A percentile compares a stretch with the other conserved stretches of the same genome.
phyloP scores from a whole-genome alignment of 2,888 invertebrate species.

The Microplitis manilae region DNA sequence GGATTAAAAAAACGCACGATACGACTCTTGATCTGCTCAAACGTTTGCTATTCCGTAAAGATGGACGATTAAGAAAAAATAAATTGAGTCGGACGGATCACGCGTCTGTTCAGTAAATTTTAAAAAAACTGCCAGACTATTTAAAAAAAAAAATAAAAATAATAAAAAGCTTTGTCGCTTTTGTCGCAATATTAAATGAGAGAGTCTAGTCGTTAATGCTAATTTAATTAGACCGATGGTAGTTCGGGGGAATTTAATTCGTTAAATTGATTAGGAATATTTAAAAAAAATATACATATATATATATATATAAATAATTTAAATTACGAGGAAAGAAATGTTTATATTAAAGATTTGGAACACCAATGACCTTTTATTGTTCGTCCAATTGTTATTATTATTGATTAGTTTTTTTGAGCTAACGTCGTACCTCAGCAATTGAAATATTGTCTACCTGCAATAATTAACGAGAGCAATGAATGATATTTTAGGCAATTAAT shows the following conservation, averaged over 20 bases:
- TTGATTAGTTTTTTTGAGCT: slow-evolving; percentile 32
- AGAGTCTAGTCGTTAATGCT: slow-evolving; percentile 1
- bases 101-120: slow-evolving; percentile 18
- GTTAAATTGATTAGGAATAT: slow-evolving; percentile 7
- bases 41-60: too few relatives aligned
- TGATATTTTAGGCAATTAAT: slow-evolving; percentile 19
- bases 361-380: slow-evolving; percentile 23
- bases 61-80: too few relatives aligned
- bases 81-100: slow-evolving; percentile 1
- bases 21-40: too few relatives aligned
- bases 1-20: too few relatives aligned
- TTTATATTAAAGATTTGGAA: slow-evolving; percentile 11
- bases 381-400: slow-evolving; percentile 27
- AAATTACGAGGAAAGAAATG: neutral
- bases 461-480: neutral
- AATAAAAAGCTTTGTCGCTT: neutral
- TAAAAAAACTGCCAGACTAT: slow-evolving; percentile 21
- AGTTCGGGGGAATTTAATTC: neutral
- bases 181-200: neutral
- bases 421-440: slow-evolving; percentile 38
- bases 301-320: neutral
- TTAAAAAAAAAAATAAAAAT: neutral
- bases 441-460: slow-evolving; percentile 9
- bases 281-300: neutral
- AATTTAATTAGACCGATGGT: neutral